phyloP scores from a whole-genome alignment of 1,140 invertebrate genomes.

The Panulirus ornatus region DNA sequence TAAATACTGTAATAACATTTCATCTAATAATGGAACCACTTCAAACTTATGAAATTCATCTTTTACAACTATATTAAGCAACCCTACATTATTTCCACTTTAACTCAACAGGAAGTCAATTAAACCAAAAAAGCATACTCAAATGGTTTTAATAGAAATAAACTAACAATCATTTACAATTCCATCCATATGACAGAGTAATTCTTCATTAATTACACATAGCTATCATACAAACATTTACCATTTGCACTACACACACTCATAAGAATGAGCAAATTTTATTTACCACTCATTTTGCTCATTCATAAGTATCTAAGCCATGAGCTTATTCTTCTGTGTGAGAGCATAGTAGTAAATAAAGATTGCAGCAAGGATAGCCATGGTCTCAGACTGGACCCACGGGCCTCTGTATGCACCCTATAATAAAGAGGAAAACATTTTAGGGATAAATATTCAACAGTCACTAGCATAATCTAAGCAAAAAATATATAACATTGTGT shows the following conservation, averaged over 20 bases:
- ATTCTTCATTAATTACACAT: neutral
- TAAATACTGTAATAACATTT: no score
- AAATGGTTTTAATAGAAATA: no score
- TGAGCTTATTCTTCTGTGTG: constrained; percentile 88
- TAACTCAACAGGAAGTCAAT: no score
- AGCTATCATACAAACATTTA: neutral
- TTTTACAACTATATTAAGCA: no score
- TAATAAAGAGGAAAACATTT: constrained; percentile 71
- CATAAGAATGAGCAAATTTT: neutral
- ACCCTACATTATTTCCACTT: no score
- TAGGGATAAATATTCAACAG: neutral
- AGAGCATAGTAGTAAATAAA: constrained; percentile 92
- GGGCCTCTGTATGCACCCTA: constrained; percentile 92
- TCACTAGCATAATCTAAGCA: neutral
- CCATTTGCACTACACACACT: neutral
- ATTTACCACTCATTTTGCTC: neutral
- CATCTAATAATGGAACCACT: no score
- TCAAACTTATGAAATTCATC: no score
- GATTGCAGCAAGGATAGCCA: constrained; percentile 88
- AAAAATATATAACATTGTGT: no score
- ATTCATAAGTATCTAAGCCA: constrained; percentile 79
- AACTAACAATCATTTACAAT: neutral
- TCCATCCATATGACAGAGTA: neutral
- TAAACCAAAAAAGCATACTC: no score
- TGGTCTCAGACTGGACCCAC: constrained; percentile 93